A percentile compares a stretch with the other conserved stretches of the same genome.
These are phyloP conservation scores for Galbula dea DNA, from an alignment of 2,113 vertebrate genomes.

Conservation along the genomic window DNA sequence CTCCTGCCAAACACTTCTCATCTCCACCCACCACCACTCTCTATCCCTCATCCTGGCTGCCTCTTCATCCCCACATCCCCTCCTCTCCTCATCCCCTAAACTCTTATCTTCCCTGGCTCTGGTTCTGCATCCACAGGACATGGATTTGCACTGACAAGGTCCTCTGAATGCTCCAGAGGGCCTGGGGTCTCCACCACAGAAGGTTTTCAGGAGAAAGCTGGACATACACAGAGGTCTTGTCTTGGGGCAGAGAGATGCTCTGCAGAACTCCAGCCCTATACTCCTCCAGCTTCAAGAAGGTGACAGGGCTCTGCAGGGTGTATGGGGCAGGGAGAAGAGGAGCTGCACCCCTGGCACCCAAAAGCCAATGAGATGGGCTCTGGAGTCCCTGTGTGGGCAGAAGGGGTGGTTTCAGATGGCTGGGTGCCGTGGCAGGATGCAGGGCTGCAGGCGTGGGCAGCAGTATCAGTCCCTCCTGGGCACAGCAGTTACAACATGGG, in stretches of 20 bases:
- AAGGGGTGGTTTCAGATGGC: not conserved
- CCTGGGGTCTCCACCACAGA: not conserved
- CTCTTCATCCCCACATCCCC: accelerated
- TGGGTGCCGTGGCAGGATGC: not conserved
- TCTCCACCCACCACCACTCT: no score
- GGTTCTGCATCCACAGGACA: no score
- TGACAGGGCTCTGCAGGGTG: not conserved
- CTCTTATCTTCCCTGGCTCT: not conserved
- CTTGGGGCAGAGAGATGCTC: not conserved
- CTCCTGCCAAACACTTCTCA: not conserved
- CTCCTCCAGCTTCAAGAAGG: not conserved
- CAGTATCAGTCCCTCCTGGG: not conserved
- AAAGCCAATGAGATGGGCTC: not conserved
- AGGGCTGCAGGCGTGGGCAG: slow-evolving; percentile 9
- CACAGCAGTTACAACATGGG: not conserved
- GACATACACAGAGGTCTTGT: accelerated
- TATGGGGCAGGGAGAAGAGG: not conserved
- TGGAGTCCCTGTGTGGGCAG: not conserved
- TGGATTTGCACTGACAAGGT: not conserved
- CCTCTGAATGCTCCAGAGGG: not conserved
- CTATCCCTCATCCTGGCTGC: not conserved
- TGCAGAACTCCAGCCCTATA: not conserved
- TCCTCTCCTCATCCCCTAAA: not conserved
- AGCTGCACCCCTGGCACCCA: not conserved
- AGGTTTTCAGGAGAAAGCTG: not conserved